Conservation (phyloP, 2,113 vertebrate species). For the Burhinus bistriatus region DNA sequence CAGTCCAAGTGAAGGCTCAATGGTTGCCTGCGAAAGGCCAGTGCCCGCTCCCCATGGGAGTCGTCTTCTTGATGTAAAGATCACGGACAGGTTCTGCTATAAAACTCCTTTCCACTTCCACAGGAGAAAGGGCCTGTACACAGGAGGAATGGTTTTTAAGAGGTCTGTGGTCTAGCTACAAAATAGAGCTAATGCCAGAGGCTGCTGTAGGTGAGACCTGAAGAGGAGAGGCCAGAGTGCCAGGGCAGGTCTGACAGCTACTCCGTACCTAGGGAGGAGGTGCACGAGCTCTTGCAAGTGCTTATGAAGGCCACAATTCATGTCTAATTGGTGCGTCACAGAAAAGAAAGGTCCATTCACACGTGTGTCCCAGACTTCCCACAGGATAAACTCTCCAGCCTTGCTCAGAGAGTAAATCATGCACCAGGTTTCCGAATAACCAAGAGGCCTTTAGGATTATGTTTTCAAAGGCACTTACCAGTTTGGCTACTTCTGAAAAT, state of each 20-base stretch:
- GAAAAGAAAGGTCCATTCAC: neutral
- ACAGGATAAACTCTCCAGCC: neutral
- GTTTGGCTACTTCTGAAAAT: neutral
- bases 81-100: neutral
- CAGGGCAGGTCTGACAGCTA: neutral
- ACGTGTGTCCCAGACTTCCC: neutral
- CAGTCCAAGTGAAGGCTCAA: neutral
- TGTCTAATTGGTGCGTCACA: neutral
- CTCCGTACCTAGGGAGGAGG: neutral
- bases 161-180: neutral
- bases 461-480: neutral
- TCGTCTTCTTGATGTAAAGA: neutral
- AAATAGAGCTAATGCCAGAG: neutral
- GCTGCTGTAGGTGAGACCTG: neutral
- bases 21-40: neutral
- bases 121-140: neutral
- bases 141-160: neutral
- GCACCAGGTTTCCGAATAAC: neutral
- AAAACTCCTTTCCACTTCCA: neutral
- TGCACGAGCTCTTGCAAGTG: neutral
- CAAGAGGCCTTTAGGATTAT: neutral
- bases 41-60: rapidly evolving
- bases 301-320: neutral
- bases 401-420: neutral
- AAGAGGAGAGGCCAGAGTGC: neutral